A percentile compares a stretch with the other conserved stretches of the same genome.
These are phyloP conservation scores for Cephus pulcher DNA, from an alignment of 2,888 invertebrate species.

Conservation along the genomic window DNA sequence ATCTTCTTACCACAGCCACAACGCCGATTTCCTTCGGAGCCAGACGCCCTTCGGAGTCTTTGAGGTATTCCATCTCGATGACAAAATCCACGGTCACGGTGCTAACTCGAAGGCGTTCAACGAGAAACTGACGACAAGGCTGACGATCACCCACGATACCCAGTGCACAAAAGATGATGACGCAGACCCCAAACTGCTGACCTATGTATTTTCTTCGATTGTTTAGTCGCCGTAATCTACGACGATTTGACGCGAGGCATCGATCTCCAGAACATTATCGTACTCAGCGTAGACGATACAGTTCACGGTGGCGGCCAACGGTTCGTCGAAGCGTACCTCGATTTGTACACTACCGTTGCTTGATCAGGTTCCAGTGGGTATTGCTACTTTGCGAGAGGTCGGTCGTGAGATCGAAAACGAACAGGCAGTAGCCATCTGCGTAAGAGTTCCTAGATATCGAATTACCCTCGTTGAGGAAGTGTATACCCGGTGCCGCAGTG, in stretches of 20 bases:
- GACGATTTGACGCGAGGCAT: slow-evolving; percentile 30
- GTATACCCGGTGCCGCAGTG: slow-evolving; percentile 28
- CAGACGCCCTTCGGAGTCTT: no score
- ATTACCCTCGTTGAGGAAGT: slow-evolving; percentile 35
- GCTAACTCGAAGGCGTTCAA: no score
- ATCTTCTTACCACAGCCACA: no score
- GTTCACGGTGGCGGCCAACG: slow-evolving; percentile 33
- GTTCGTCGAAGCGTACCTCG: slow-evolving; percentile 36
- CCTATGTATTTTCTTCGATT: background rate
- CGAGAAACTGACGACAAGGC: no score
- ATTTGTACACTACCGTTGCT: slow-evolving; percentile 37
- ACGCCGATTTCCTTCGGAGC: no score
- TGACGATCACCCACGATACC: no score
- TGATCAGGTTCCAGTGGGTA: slow-evolving; percentile 31
- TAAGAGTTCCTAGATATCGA: slow-evolving; percentile 29
- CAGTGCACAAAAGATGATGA: no score
- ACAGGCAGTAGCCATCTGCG: slow-evolving; percentile 33
- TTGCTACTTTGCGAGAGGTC: slow-evolving; percentile 36
- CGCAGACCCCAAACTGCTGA: no score
- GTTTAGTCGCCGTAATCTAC: slow-evolving; percentile 18
- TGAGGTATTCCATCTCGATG: no score
- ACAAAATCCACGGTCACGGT: background rate
- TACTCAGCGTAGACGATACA: slow-evolving; percentile 45
- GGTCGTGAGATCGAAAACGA: slow-evolving; percentile 44
- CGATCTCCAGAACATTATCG: slow-evolving; percentile 48